Evolutionary conservation across 2,797 vertebrate species (phyloP).

Genomic region (Rhynchonycteris naso): DNA sequence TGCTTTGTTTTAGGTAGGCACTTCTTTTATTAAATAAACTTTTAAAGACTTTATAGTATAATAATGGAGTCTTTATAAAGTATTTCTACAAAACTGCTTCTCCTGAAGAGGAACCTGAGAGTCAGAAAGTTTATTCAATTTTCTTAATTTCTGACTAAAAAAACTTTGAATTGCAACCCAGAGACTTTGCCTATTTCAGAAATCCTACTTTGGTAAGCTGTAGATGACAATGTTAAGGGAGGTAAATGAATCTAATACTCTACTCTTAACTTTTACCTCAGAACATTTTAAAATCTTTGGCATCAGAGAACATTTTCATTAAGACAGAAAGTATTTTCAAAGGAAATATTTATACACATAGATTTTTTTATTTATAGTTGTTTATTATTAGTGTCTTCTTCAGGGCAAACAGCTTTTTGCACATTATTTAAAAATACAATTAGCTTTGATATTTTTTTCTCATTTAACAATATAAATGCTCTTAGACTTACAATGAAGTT

Average conservation of each 20-base stretch:
- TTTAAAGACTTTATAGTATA: neutral
- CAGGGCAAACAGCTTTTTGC: neutral
- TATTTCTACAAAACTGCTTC: neutral
- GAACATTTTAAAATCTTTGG: neutral
- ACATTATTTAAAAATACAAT: conserved; percentile 36
- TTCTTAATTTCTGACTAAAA: neutral
- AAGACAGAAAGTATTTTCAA: neutral
- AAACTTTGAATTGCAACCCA: neutral
- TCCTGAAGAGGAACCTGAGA: neutral
- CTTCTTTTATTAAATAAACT: neutral
- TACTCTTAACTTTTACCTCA: neutral
- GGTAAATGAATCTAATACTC: neutral
- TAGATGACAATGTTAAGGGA: neutral
- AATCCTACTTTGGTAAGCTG: neutral
- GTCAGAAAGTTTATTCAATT: neutral
- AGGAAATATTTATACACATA: neutral
- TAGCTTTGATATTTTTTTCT: conserved; percentile 21
- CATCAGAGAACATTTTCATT: neutral
- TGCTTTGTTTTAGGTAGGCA: neutral
- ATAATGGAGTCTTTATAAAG: neutral
- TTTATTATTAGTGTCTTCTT: neutral
- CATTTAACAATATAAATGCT: neutral
- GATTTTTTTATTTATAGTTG: neutral
- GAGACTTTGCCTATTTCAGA: neutral
- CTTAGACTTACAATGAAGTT: neutral